Evolutionary conservation across 2,113 vertebrate species (phyloP).

Genomic region (Ophthalmolycus amberensis): DNA sequence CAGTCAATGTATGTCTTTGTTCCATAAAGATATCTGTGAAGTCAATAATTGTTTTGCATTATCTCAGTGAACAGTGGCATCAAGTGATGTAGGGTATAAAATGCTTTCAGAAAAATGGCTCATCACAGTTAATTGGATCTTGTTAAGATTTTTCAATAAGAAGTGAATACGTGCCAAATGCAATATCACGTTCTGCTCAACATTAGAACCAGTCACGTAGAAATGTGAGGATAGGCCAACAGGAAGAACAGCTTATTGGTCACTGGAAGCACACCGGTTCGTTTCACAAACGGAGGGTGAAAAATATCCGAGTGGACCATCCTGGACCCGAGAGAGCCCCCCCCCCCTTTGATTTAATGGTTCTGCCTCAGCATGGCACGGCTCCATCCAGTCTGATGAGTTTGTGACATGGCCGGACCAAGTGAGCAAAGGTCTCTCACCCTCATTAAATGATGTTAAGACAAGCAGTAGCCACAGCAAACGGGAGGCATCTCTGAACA

Average conservation of each 20-base stretch:
- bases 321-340: constrained; percentile 14
- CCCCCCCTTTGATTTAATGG: constrained; percentile 20
- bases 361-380: neutral
- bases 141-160: constrained; percentile 28
- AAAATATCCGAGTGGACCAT: constrained; percentile 37
- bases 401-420: constrained; percentile 14
- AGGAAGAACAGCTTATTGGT: constrained; percentile 4
- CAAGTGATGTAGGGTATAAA: constrained; percentile 28
- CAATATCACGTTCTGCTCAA: constrained; percentile 10
- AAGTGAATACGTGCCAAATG: constrained; percentile 25
- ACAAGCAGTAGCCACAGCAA: constrained; percentile 1
- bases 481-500: neutral
- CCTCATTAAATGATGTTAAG: constrained; percentile 32
- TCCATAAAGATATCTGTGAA: constrained; percentile 35
- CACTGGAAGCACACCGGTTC: constrained; percentile 13
- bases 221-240: neutral
- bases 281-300: constrained; percentile 29
- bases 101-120: constrained; percentile 28
- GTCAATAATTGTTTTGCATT: constrained; percentile 50
- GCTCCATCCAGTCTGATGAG: constrained; percentile 16
- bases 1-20: constrained; percentile 34
- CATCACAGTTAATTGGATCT: constrained; percentile 53
- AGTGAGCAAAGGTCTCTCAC: constrained; percentile 33
- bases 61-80: constrained; percentile 32
- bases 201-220: constrained; percentile 2